Percentiles rank a stretch among this genome's conserved stretches.
Evolutionary conservation across 2,888 invertebrate species (phyloP).

Genomic region (Gastracanthus pulcherrimus): DNA sequence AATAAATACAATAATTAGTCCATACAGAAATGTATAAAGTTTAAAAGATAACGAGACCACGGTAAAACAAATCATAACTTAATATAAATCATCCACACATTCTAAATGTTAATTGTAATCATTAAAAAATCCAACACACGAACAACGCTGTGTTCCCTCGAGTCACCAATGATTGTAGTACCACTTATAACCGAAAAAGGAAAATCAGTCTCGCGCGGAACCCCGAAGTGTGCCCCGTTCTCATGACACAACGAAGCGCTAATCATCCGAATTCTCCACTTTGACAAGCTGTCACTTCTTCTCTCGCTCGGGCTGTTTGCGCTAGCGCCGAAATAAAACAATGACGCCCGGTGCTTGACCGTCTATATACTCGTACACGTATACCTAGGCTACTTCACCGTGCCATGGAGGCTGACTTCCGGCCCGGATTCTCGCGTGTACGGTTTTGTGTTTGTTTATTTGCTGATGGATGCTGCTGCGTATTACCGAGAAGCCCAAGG

Average conservation of each 20-base stretch:
- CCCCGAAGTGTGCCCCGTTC: neutral
- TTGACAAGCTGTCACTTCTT: conserved; percentile 29
- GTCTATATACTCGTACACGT: too few relatives aligned
- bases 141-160: neutral
- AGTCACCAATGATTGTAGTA: neutral
- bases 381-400: neutral
- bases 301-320: neutral
- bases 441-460: neutral
- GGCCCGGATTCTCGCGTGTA: neutral
- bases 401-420: neutral
- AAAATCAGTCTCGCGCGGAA: neutral
- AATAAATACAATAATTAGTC: too few relatives aligned
- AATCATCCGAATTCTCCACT: conserved; percentile 38
- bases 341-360: neutral
- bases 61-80: too few relatives aligned
- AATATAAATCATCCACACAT: neutral
- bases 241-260: conserved; percentile 29
- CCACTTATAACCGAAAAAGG: conserved; percentile 1
- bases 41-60: too few relatives aligned
- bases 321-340: neutral
- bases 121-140: neutral
- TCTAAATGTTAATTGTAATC: neutral
- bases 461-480: neutral
- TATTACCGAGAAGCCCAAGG: neutral
- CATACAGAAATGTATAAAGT: too few relatives aligned